Percentiles rank a stretch among this genome's conserved stretches.
These are phyloP conservation scores for Lamellibrachia satsuma DNA, from an alignment of 2,888 invertebrate species.

Conservation along the genomic window DNA sequence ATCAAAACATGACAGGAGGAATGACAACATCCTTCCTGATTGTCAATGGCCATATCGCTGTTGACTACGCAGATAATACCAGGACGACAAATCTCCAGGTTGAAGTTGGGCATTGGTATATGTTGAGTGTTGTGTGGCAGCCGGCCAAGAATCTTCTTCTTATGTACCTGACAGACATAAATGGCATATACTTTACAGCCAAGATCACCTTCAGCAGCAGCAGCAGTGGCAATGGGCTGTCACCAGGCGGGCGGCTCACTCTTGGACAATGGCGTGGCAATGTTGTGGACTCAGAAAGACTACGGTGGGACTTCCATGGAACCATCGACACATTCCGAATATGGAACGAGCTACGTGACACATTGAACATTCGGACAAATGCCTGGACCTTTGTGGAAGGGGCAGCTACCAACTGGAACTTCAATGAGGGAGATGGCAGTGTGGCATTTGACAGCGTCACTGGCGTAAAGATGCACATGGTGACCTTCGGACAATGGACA, in stretches of 20 bases:
- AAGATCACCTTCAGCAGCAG: neutral
- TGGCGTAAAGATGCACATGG: slow-evolving; percentile 7
- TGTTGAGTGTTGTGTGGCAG: slow-evolving; percentile 45
- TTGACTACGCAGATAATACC: slow-evolving; percentile 34
- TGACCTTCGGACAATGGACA: neutral
- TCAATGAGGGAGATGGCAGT: slow-evolving; percentile 21
- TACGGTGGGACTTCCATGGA: slow-evolving; percentile 45
- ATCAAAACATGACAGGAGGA: neutral
- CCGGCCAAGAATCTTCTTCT: slow-evolving; percentile 32
- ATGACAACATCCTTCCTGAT: slow-evolving; percentile 22
- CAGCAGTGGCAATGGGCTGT: slow-evolving; percentile 27
- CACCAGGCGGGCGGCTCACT: slow-evolving; percentile 46
- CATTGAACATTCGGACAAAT: neutral
- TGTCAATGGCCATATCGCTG: slow-evolving; percentile 33
- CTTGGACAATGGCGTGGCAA: slow-evolving; percentile 45
- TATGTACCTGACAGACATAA: slow-evolving; percentile 34
- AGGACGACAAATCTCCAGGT: slow-evolving; percentile 38
- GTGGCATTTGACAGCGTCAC: neutral
- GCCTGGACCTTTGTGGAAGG: slow-evolving; percentile 5
- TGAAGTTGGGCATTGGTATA: slow-evolving; percentile 45
- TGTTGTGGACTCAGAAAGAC: slow-evolving; percentile 25
- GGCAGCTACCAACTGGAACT: slow-evolving; percentile 6
- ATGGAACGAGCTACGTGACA: slow-evolving; percentile 42
- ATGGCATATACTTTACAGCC: neutral
- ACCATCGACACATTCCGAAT: slow-evolving; percentile 47